Conservation (phyloP, 2,113 vertebrate species). For the Oostethus manadensis region DNA sequence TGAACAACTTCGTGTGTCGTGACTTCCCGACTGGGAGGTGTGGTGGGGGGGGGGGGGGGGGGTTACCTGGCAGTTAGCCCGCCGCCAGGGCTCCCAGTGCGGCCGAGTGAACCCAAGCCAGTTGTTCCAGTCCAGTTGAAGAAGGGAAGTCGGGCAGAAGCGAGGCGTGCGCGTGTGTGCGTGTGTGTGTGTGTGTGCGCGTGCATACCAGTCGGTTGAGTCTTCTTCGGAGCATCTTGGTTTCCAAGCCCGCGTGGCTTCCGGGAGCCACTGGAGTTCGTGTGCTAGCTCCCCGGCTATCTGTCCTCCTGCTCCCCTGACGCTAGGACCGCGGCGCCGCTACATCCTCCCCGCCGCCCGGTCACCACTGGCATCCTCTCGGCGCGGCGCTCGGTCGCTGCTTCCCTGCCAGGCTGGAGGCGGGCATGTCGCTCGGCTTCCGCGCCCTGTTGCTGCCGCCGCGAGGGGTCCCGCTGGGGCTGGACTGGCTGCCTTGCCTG, state of each 20-base stretch:
- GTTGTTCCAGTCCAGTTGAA: not conserved
- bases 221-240: constrained; percentile 71
- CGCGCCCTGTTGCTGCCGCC: constrained; percentile 68
- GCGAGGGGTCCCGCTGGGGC: constrained; percentile 32
- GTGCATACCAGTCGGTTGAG: constrained; percentile 70
- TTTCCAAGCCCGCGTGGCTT: constrained; percentile 21
- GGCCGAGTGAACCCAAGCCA: constrained; percentile 10
- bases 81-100: not conserved
- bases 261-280: constrained; percentile 63
- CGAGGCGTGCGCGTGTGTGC: constrained; percentile 27
- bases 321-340: constrained; percentile 61
- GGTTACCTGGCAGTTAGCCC: constrained; percentile 33
- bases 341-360: constrained; percentile 68
- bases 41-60: too few relatives aligned
- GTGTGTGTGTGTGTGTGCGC: constrained; percentile 8
- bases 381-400: constrained; percentile 66
- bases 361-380: constrained; percentile 72
- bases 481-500: constrained; percentile 4
- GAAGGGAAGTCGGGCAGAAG: constrained; percentile 2
- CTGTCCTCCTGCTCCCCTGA: constrained; percentile 56
- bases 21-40: constrained; percentile 40
- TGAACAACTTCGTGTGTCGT: constrained; percentile 11
- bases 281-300: constrained; percentile 68
- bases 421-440: constrained; percentile 55
- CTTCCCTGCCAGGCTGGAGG: constrained; percentile 25